A percentile compares a stretch with the other conserved stretches of the same genome.
Conservation (phyloP, 2,113 vertebrate species). For the Psilopsiagon aurifrons region DNA sequence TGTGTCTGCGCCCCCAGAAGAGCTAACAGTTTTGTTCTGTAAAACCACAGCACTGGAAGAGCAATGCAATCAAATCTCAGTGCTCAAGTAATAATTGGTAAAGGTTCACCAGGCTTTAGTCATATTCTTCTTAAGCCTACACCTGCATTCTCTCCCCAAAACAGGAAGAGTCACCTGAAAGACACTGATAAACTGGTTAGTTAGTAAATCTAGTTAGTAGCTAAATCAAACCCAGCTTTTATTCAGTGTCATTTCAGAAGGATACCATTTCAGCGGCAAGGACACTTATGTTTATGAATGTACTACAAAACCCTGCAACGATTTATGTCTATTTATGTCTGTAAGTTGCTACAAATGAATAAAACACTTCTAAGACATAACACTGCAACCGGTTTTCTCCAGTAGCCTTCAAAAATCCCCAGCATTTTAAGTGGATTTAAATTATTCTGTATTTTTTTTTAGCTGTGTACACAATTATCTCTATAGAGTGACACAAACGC, state of each 20-base stretch:
- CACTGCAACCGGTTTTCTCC: not conserved
- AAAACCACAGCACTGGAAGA: not conserved
- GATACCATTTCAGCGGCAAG: slow-evolving; percentile 28
- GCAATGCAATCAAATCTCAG: not conserved
- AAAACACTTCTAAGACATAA: not conserved
- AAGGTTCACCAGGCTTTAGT: not conserved
- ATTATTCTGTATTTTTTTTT: not conserved
- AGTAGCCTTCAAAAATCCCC: not conserved
- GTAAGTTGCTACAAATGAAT: slow-evolving; percentile 7
- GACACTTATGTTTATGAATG: slow-evolving; percentile 19
- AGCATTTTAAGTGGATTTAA: slow-evolving; percentile 23
- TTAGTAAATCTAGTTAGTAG: not conserved
- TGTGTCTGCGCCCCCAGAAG: not conserved
- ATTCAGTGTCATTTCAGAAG: slow-evolving; percentile 45
- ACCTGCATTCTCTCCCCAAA: not conserved
- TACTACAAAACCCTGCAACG: slow-evolving; percentile 11
- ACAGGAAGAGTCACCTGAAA: not conserved
- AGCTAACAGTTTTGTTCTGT: not conserved
- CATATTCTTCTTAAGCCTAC: not conserved
- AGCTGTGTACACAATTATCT: slow-evolving; percentile 2
- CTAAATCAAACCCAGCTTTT: slow-evolving; percentile 27
- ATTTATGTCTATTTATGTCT: slow-evolving; percentile 38
- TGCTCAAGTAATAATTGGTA: not conserved
- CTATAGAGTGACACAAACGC: not conserved
- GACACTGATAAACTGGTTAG: not conserved